Evolutionary conservation across 2,888 invertebrate genomes (phyloP), one percentile per base, ranked within the genome.

Genomic region (Steromphala cineraria): DNA sequence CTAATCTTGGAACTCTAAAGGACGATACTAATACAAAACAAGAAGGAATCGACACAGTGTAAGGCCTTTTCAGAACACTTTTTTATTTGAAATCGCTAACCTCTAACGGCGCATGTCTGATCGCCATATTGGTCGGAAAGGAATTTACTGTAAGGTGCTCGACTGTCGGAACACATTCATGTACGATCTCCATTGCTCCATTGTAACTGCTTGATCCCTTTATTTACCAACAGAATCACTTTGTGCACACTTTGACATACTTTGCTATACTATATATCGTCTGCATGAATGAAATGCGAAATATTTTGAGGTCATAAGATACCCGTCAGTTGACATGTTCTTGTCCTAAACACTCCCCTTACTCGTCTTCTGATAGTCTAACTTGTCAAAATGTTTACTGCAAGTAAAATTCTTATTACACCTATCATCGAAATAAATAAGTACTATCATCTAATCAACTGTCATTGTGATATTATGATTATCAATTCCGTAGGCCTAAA

Each of bases 121-220:
- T 75, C 80, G 80, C 80, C 80, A 80, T 80, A 46, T 80, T 80
- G 80, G 67, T 67, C 75, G 62, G 80, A 52, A 28, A 76, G 80
- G 80, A 80, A 80, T 80, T 75, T 75, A 80, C 56, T 80, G 80
- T 62, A 77, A 81, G 56, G 78, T 78, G 62, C 75, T 75, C 8
- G 19, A 53, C 52, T 78, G 21, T 67, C 15, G 62, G 40, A 67
- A 40, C 56, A 78, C 56, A 78, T 62, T 76, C 53, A 55, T 71
- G 31, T 71, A 40, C 36, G 36, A 19, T 36, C 17, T 71, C n/a
- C 17, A 36, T 19, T 40, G 71, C 40, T 31, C 10, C 19, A 17
- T 17, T 71, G 40, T 31, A 8, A 19, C 19, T 13, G 3, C 15
- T 1, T 19, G 28, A 71, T 19, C 17, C n/a, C 8, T 31, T 15